Evolutionary conservation across 2,888 invertebrate species (phyloP).

Genomic region (Dynastes maya): DNA sequence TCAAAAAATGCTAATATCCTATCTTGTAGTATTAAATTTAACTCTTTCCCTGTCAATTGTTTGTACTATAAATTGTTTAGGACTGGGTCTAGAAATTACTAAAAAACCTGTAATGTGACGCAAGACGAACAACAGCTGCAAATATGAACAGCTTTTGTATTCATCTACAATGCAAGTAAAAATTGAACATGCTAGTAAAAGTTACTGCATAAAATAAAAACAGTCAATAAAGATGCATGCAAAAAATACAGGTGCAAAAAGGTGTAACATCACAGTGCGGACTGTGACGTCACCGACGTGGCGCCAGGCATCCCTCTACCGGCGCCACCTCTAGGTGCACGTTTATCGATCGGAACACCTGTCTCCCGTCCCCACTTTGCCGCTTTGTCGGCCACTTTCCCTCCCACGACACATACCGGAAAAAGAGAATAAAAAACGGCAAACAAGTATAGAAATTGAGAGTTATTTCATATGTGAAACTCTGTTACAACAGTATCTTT

Average conservation of each 20-base stretch:
- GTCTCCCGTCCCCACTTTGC: slow-evolving; percentile 54
- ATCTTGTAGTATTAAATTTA: too few relatives aligned
- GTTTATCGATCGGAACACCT: slow-evolving; percentile 67
- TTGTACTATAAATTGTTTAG: too few relatives aligned
- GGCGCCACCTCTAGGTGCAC: slow-evolving; percentile 65
- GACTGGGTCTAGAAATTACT: too few relatives aligned
- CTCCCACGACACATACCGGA: slow-evolving; percentile 44
- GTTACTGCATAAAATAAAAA: slow-evolving; percentile 12
- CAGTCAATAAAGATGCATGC: slow-evolving; percentile 16
- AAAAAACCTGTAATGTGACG: too few relatives aligned
- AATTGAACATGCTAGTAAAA: slow-evolving; percentile 9
- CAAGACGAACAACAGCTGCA: too few relatives aligned
- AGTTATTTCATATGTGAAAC: slow-evolving; percentile 37
- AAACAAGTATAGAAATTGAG: slow-evolving; percentile 43
- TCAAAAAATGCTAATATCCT: too few relatives aligned
- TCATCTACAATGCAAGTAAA: background rate
- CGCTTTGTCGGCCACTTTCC: slow-evolving; percentile 49
- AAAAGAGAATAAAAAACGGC: slow-evolving; percentile 19
- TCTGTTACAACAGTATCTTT: background rate
- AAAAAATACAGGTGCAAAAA: slow-evolving; percentile 57
- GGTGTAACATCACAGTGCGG: slow-evolving; percentile 58
- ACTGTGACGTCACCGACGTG: slow-evolving; percentile 63
- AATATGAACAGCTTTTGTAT: too few relatives aligned
- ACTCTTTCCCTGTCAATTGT: too few relatives aligned
- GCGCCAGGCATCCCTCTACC: slow-evolving; percentile 68